These are phyloP conservation scores for Eira barbara DNA, from an alignment of 2,113 vertebrate genomes.

Conservation along the genomic window DNA sequence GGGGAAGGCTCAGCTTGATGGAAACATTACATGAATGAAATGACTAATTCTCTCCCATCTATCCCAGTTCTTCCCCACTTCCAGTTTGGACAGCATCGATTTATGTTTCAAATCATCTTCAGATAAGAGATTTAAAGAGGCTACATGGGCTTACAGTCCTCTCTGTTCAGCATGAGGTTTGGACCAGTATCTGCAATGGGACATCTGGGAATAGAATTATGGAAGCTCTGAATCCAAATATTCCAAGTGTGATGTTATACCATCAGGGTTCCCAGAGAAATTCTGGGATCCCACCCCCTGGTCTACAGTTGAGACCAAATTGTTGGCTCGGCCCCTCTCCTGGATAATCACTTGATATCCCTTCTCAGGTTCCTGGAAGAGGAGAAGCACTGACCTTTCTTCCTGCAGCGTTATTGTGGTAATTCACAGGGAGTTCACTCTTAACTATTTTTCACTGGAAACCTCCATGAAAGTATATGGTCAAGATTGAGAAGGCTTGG, in stretches of 20 bases:
- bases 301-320: neutral
- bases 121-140: slow-evolving; percentile 13
- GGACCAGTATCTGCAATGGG: neutral
- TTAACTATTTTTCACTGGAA: slow-evolving; percentile 27
- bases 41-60: slow-evolving; percentile 13
- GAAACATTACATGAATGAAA: neutral
- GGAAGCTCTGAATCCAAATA: slow-evolving; percentile 3
- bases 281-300: neutral
- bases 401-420: neutral
- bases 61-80: slow-evolving; percentile 22
- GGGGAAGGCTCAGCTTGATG: neutral
- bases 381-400: neutral
- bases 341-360: slow-evolving; percentile 26
- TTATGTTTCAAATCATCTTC: slow-evolving; percentile 56
- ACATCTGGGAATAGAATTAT: slow-evolving; percentile 55
- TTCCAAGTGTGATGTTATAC: slow-evolving; percentile 29
- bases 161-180: neutral
- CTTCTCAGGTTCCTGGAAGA: neutral
- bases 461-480: neutral
- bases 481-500: neutral
- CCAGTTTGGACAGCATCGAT: slow-evolving; percentile 16
- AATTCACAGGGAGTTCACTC: slow-evolving; percentile 24
- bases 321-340: slow-evolving; percentile 25
- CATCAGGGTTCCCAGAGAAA: slow-evolving; percentile 34
- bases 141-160: neutral